These are phyloP conservation scores for Geodia barretti DNA, from an alignment of 37 sponge, comb jelly and placozoan genomes.

Conservation along the genomic window DNA sequence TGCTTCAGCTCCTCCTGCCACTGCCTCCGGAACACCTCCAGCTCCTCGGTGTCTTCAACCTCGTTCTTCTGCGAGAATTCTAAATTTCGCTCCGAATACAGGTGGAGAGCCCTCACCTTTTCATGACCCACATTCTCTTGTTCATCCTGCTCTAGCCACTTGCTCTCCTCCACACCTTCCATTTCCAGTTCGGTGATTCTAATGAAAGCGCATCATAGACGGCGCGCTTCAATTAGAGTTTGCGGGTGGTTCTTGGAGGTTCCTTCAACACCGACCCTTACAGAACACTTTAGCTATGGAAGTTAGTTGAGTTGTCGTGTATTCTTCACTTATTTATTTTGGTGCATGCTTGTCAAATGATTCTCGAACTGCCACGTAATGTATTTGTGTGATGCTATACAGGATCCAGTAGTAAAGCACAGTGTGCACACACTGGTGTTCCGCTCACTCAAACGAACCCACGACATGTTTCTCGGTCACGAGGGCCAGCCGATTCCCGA, in stretches of 20 bases:
- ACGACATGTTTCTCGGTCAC: slow-evolving; percentile 95
- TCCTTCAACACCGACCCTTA: no score
- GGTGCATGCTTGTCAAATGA: no score
- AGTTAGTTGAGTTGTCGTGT: no score
- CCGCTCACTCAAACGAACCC: slow-evolving; percentile 96
- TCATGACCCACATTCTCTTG: not conserved
- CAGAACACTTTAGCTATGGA: no score
- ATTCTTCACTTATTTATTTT: no score
- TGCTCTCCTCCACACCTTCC: not conserved
- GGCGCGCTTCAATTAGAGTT: not conserved
- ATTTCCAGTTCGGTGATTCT: not conserved
- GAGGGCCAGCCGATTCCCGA: slow-evolving; percentile 78
- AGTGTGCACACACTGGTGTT: slow-evolving; percentile 96
- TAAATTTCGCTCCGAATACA: no score
- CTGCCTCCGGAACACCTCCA: slow-evolving; percentile 57
- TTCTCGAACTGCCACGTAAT: not conserved
- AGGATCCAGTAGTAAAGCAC: slow-evolving; percentile 75
- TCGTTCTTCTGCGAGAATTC: no score
- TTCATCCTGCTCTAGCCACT: not conserved
- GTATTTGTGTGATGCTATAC: not conserved
- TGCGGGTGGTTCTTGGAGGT: no score
- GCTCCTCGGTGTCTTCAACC: slow-evolving; percentile 55
- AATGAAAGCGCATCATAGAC: not conserved
- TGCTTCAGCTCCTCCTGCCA: slow-evolving; percentile 71
- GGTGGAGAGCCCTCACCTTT: not conserved